Conservation (phyloP, 2,888 invertebrate genomes). For the Chrysolina oricalcia region DNA sequence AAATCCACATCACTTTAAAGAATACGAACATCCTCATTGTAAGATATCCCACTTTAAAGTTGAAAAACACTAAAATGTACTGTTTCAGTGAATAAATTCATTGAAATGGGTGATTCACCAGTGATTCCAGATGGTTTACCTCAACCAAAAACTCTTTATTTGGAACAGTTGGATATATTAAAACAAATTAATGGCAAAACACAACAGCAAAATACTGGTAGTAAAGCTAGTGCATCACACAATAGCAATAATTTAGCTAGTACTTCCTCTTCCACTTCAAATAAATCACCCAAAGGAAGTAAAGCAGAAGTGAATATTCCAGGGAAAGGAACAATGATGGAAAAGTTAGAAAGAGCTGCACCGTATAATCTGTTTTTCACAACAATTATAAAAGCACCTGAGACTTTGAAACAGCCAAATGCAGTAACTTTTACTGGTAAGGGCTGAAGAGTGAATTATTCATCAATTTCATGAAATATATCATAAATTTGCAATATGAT, state of each 20-base stretch:
- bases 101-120: conserved; percentile 72
- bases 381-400: conserved; percentile 77
- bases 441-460: neutral
- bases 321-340: conserved; percentile 75
- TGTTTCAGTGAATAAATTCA: conserved; percentile 78
- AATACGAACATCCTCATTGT: conserved; percentile 88
- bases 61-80: neutral
- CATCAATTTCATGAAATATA: neutral
- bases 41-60: conserved; percentile 66
- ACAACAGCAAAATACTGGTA: conserved; percentile 4
- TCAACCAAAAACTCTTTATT: conserved; percentile 74
- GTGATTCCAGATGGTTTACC: conserved; percentile 75
- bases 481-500: no score
- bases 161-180: conserved; percentile 77
- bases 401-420: conserved; percentile 79
- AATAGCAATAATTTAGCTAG: neutral
- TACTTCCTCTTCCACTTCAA: conserved; percentile 16
- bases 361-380: conserved; percentile 87
- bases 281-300: neutral
- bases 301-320: neutral
- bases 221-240: conserved; percentile 1
- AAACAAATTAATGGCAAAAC: conserved; percentile 52
- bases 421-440: conserved; percentile 82
- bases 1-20: conserved; percentile 88
- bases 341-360: conserved; percentile 78